These are phyloP conservation scores for Polylopha cassiicola DNA, from an alignment of 2,888 invertebrate genomes.

Conservation along the genomic window DNA sequence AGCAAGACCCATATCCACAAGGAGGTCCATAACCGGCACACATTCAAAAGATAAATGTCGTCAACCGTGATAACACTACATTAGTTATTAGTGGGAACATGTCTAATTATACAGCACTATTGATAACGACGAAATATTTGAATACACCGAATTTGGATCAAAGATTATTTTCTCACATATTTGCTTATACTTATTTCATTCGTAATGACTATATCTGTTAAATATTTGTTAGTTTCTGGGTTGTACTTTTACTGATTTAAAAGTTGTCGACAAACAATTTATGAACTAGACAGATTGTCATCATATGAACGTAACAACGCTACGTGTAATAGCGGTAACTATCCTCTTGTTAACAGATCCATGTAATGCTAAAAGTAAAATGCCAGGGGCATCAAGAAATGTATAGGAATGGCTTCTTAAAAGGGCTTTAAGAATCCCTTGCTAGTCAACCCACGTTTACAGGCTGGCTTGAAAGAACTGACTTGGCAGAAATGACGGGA, in stretches of 20 bases:
- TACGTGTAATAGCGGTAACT: too few relatives aligned
- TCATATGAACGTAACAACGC: too few relatives aligned
- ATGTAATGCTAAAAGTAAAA: too few relatives aligned
- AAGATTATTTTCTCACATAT: not conserved
- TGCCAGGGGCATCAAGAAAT: too few relatives aligned
- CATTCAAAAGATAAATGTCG: conserved; percentile 52
- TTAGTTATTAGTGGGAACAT: conserved; percentile 29
- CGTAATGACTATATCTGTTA: too few relatives aligned
- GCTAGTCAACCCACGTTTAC: conserved; percentile 16
- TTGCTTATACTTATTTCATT: too few relatives aligned
- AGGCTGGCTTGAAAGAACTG: conserved; percentile 15
- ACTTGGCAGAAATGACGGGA: conserved; percentile 15
- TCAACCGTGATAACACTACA: conserved; percentile 45
- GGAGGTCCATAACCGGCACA: conserved; percentile 50
- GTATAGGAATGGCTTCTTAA: conserved; percentile 12
- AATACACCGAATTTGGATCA: conserved; percentile 6
- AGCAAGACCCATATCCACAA: too few relatives aligned
- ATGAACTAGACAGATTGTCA: too few relatives aligned
- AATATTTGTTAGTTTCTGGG: too few relatives aligned
- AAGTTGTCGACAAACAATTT: too few relatives aligned
- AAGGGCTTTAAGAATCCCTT: conserved; percentile 18
- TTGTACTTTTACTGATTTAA: too few relatives aligned
- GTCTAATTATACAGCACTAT: conserved; percentile 25
- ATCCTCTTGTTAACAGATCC: too few relatives aligned
- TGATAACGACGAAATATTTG: conserved; percentile 14